phyloP scores from a whole-genome alignment of 1,140 invertebrate genomes.

The Ceratosolen solmsi region DNA sequence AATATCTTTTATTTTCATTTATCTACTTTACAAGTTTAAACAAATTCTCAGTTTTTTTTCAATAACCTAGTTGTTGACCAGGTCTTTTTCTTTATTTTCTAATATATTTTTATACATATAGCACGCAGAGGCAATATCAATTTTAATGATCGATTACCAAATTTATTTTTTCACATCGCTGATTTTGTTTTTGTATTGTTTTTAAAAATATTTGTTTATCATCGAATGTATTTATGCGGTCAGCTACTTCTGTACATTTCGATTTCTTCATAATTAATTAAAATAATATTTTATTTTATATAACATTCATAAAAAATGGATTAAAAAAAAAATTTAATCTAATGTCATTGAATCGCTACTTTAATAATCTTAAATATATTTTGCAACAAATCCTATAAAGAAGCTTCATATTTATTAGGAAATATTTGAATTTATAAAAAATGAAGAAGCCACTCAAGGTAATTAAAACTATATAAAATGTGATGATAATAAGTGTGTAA shows the following conservation, averaged over 20 bases:
- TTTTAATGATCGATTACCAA: conserved; percentile 32
- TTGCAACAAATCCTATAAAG: too few species aligned
- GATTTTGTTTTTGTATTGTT: background rate
- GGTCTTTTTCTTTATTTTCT: conserved; percentile 12
- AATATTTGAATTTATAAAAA: too few species aligned
- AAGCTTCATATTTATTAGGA: too few species aligned
- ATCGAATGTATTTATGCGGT: background rate
- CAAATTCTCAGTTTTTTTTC: conserved; percentile 45
- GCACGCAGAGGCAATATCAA: conserved; percentile 18
- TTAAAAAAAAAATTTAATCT: too few species aligned
- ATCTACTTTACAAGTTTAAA: conserved; percentile 24
- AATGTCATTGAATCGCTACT: too few species aligned
- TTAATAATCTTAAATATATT: too few species aligned
- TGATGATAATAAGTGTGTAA: too few species aligned
- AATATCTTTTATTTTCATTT: conserved; percentile 46
- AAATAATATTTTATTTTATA: background rate
- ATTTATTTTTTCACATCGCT: background rate
- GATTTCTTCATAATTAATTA: background rate
- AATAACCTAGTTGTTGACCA: conserved; percentile 30
- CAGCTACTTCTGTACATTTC: background rate
- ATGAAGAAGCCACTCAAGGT: too few species aligned
- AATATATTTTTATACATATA: conserved; percentile 13
- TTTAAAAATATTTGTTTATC: background rate
- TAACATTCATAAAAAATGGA: background rate
- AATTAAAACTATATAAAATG: too few species aligned